Evolutionary conservation across 2,113 vertebrate genomes (phyloP), one percentile per base, ranked within the genome.

Genomic region (Takifugu flavidus): DNA sequence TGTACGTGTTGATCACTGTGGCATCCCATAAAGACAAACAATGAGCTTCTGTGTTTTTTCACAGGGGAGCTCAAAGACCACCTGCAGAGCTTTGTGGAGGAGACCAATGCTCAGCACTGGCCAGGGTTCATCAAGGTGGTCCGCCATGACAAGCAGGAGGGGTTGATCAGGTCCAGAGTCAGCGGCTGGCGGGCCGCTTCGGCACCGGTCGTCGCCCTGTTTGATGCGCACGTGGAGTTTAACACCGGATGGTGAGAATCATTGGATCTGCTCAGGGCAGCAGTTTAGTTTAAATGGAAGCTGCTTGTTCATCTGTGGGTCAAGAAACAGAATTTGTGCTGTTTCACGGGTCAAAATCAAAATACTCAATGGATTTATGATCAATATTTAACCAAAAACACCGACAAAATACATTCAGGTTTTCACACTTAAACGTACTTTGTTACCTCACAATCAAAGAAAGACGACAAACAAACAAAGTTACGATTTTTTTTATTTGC

Each of bases 181-280:
- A 96, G 95, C 0, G 96, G 96, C 4, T 98, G 96, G 96, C 90
- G 94, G 64, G 93, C 79, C 0, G 93, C 96, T 29, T 92, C 94
- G 0, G 95, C 95, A 0, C 94, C 95, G 0, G 92, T 98, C 0
- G 95, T 99, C 0, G 96, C 96, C 0, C 93, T 99, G 52, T 98
- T 99, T 1, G 96, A 99, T 43, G 95, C 96, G 29, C 95, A 99
- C 0, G 95, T 99, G 77, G 96, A 99, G 76, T 98, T 99, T 89
- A 98, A 91, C 42, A 91, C 88, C 27, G 95, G 95, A 50, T 98
- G 96, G 95, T 98, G 88, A 67, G 93, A 85, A 5, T 13, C 5
- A 14, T 5, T 13, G 14, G 11, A 45, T 2, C 14, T 45, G 20
- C 20, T 20, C 20, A 20, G 20, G 20, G 20, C 20, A 20, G 20